phyloP scores from a whole-genome alignment of 2,888 invertebrate species.

The Drosophila maculinotata region DNA sequence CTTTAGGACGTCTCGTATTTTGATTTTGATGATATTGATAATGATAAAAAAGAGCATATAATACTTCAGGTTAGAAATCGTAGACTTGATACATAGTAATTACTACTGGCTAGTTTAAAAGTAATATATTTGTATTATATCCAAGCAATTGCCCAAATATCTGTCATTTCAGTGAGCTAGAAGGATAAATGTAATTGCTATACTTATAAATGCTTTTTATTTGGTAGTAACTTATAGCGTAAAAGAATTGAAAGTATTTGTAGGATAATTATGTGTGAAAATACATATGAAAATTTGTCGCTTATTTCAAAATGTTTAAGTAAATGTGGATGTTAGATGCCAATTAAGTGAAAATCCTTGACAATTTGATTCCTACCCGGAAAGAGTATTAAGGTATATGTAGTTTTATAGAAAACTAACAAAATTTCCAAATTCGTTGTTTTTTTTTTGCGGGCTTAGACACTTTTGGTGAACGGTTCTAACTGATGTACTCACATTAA shows the following conservation, averaged over 20 bases:
- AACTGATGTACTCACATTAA: constrained; percentile 18
- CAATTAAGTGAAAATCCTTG: not conserved
- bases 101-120: constrained; percentile 46
- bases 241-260: constrained; percentile 2
- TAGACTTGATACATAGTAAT: constrained; percentile 36
- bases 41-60: constrained; percentile 83
- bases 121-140: constrained; percentile 4
- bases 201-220: constrained; percentile 9
- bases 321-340: not conserved
- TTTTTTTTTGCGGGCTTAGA: constrained; percentile 26
- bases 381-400: too few species aligned
- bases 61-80: constrained; percentile 85
- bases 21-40: constrained; percentile 84
- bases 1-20: constrained; percentile 82
- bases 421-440: constrained; percentile 1
- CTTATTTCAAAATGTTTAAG: not conserved
- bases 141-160: constrained; percentile 2
- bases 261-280: not conserved
- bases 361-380: too few species aligned
- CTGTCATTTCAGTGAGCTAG: constrained; percentile 46
- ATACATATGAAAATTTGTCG: not conserved
- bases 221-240: constrained; percentile 5
- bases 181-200: constrained; percentile 30
- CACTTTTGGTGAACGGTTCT: constrained; percentile 45
- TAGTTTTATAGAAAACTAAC: constrained; percentile 20